These are phyloP conservation scores for Chitala chitala DNA, from an alignment of 2,113 vertebrate genomes.

Conservation along the genomic window DNA sequence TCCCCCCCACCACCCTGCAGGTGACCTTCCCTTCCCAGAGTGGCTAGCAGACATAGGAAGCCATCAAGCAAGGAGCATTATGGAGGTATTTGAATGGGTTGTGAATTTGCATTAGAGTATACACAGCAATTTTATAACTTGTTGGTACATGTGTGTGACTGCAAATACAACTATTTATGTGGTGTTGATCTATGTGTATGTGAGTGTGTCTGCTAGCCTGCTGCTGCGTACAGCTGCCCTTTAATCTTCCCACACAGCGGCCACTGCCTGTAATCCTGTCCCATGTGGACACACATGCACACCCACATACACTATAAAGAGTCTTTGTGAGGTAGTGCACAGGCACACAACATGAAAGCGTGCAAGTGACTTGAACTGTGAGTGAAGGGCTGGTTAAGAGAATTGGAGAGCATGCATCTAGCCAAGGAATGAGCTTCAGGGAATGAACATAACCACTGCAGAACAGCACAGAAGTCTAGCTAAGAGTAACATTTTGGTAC, in stretches of 20 bases:
- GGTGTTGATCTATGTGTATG: slow-evolving; percentile 8
- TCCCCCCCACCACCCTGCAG: no score
- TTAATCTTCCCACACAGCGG: slow-evolving; percentile 57
- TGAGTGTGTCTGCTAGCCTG: slow-evolving; percentile 29
- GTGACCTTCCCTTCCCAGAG: no score
- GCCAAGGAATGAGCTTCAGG: no score
- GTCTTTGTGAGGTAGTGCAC: neutral
- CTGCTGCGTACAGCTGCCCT: slow-evolving; percentile 41
- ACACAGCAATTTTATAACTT: no score
- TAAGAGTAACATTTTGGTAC: no score
- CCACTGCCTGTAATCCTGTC: slow-evolving; percentile 53
- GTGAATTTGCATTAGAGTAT: neutral
- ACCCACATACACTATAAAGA: neutral
- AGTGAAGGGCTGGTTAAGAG: no score
- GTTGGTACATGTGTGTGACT: neutral
- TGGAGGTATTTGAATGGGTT: neutral
- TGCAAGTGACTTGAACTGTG: no score
- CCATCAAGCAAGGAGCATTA: no score
- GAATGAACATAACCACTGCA: no score
- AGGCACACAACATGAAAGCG: slow-evolving; percentile 11
- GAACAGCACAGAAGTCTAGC: no score
- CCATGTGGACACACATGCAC: slow-evolving; percentile 4
- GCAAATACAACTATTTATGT: neutral
- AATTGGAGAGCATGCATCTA: no score
- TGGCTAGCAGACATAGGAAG: no score